A percentile compares a stretch with the other conserved stretches of the same genome.
Evolutionary conservation across 1,140 invertebrate species (phyloP).

Genomic region (Catajapyx aquilonaris): DNA sequence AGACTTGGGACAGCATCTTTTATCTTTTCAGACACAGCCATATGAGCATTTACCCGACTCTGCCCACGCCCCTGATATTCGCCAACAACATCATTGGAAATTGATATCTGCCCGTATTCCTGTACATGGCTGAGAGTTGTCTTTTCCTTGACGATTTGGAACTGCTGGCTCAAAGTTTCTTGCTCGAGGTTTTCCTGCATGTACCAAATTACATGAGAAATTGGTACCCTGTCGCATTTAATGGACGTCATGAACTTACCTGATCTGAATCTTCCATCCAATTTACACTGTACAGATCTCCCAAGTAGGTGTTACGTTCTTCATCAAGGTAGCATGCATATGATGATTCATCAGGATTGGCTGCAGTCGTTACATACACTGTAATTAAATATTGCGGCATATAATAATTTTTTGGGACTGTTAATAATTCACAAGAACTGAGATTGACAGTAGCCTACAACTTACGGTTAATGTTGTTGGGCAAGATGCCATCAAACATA

Average conservation of each 20-base stretch:
- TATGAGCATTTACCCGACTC: too few species aligned
- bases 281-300: slow-evolving; percentile 38
- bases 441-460: too few species aligned
- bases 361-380: slow-evolving; percentile 43
- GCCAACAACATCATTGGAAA: slow-evolving; percentile 19
- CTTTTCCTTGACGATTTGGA: slow-evolving; percentile 29
- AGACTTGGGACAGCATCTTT: slow-evolving; percentile 19
- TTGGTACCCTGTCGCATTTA: too few species aligned
- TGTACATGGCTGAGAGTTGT: slow-evolving; percentile 36
- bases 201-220: too few species aligned
- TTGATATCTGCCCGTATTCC: slow-evolving; percentile 30
- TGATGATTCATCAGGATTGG: slow-evolving; percentile 33
- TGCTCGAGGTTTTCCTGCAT: slow-evolving; percentile 27
- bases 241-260: too few species aligned
- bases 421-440: too few species aligned
- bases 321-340: slow-evolving; percentile 37
- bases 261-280: slow-evolving; percentile 43
- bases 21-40: slow-evolving; percentile 10
- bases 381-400: slow-evolving; percentile 10
- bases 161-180: slow-evolving; percentile 34
- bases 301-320: slow-evolving; percentile 28
- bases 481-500: slow-evolving; percentile 36
- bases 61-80: slow-evolving; percentile 26
- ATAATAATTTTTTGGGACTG: neutral
- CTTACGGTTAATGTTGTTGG: slow-evolving; percentile 30